A percentile compares a stretch with the other conserved stretches of the same genome.
Conservation (phyloP, 2,797 vertebrate species). For the Erithacus rubecula region DNA sequence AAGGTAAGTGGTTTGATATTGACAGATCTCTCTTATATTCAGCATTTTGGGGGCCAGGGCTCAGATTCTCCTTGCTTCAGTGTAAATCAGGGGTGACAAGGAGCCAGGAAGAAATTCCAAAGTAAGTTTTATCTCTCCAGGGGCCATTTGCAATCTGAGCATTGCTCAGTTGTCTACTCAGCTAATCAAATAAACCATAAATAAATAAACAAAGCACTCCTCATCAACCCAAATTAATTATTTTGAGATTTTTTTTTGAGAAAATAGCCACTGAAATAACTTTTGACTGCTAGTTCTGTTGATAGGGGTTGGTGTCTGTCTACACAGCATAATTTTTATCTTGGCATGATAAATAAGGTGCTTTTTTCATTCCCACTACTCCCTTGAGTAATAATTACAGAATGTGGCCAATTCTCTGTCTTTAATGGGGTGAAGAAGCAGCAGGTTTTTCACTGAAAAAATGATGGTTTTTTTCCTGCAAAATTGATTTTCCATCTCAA, state of each 20-base stretch:
- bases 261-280: neutral
- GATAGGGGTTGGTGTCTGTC: neutral
- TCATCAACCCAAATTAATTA: neutral
- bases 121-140: neutral
- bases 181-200: neutral
- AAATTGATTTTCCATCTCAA: neutral
- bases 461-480: neutral
- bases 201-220: neutral
- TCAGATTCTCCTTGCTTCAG: neutral
- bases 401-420: neutral
- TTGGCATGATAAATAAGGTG: neutral
- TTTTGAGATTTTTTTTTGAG: neutral
- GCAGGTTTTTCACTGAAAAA: neutral
- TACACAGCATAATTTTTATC: neutral
- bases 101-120: neutral
- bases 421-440: neutral
- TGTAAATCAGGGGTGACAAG: neutral
- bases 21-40: neutral
- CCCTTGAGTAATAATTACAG: neutral
- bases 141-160: neutral
- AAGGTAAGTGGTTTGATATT: constrained; percentile 75
- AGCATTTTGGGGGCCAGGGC: neutral
- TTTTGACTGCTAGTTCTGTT: neutral
- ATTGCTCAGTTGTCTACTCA: neutral
- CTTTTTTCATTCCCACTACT: neutral